phyloP scores from a whole-genome alignment of 2,888 invertebrate genomes.

The Agrotis ipsilon region DNA sequence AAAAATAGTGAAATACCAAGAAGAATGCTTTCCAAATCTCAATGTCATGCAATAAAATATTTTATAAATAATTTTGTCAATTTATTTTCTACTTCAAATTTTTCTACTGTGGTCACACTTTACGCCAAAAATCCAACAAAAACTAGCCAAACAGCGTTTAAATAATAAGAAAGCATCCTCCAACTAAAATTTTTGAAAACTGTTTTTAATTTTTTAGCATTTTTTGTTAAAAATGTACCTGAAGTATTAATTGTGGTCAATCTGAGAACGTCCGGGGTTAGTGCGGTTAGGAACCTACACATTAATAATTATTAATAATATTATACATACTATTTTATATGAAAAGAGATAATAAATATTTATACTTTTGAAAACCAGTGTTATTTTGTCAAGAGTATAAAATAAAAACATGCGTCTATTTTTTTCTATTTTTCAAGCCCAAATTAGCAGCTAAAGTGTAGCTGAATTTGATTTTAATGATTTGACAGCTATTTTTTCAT shows the following conservation, averaged over 20 bases:
- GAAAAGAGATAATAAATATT: constrained; percentile 54
- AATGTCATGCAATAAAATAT: constrained; percentile 64
- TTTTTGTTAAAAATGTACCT: constrained; percentile 81
- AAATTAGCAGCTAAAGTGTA: constrained; percentile 54
- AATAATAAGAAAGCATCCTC: constrained; percentile 88
- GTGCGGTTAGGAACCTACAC: constrained; percentile 91
- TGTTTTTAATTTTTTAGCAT: constrained; percentile 74
- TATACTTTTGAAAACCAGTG: constrained; percentile 62
- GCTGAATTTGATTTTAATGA: constrained; percentile 44
- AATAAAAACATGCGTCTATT: constrained; percentile 70
- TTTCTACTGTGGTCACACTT: constrained; percentile 64
- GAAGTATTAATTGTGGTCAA: constrained; percentile 90
- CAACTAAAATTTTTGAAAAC: constrained; percentile 75
- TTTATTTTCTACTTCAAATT: constrained; percentile 56
- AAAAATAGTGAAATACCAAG: constrained; percentile 66
- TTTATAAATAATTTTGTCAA: constrained; percentile 53
- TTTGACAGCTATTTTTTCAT: constrained; percentile 42
- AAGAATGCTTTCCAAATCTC: constrained; percentile 88
- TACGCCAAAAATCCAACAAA: constrained; percentile 59
- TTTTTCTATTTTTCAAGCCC: constrained; percentile 58
- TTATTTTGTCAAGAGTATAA: constrained; percentile 71
- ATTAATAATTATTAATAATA: constrained; percentile 69
- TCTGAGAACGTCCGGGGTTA: constrained; percentile 91
- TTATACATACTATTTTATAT: constrained; percentile 59
- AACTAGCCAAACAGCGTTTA: constrained; percentile 76